A percentile compares a stretch with the other conserved stretches of the same genome.
Conservation (phyloP, 1,140 invertebrate species). For the Monomorium pharaonis region DNA sequence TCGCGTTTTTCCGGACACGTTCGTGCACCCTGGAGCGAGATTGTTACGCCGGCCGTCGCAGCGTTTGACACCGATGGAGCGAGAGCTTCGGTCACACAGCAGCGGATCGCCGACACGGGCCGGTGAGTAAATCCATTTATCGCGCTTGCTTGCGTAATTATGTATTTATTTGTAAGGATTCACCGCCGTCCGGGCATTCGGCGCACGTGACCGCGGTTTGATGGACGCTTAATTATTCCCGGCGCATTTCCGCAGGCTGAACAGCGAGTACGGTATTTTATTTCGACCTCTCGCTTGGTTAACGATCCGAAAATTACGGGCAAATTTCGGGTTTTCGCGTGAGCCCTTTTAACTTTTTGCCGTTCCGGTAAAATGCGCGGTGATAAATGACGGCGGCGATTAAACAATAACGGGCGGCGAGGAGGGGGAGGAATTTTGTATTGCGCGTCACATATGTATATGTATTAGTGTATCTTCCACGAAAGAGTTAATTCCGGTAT, state of each 20-base stretch:
- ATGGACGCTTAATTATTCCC: constrained; percentile 40
- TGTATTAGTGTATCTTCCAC: not conserved
- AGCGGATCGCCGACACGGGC: constrained; percentile 1
- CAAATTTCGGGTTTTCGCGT: not conserved
- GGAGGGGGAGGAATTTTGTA: not conserved
- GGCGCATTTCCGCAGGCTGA: not conserved
- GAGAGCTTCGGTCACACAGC: not conserved
- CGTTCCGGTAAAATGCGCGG: not conserved
- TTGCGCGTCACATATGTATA: too few relatives aligned
- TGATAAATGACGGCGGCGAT: constrained; percentile 28
- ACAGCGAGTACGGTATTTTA: not conserved
- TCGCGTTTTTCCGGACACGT: constrained; percentile 5
- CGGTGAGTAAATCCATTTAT: constrained; percentile 45
- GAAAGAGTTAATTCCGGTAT: not conserved
- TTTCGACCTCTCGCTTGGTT: constrained; percentile 6
- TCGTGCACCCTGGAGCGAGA: not conserved
- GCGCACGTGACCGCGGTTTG: constrained; percentile 22
- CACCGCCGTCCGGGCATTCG: not conserved
- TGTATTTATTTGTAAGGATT: constrained; percentile 48
- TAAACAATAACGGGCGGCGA: constrained; percentile 3
- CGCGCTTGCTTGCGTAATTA: constrained; percentile 25
- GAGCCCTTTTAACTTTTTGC: constrained; percentile 13
- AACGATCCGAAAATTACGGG: constrained; percentile 6
- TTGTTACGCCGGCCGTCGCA: not conserved
- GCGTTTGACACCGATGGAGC: not conserved